Percentiles rank a stretch among this genome's conserved stretches.
Conservation (phyloP, 2,797 vertebrate species). For the Pelobates cultripes region DNA sequence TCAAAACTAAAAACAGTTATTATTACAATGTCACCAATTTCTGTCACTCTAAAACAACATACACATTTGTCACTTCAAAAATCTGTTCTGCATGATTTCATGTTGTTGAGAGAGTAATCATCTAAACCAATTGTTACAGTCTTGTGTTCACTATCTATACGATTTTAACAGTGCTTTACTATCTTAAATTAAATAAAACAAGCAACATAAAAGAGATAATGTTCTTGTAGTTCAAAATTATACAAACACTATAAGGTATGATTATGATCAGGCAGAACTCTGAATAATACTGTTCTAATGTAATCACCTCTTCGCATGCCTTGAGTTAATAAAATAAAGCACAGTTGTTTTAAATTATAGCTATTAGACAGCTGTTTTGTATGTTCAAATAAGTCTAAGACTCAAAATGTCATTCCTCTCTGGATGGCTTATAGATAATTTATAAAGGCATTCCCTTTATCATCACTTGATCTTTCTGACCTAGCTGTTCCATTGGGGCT, state of each 20-base stretch:
- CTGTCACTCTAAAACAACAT: neutral
- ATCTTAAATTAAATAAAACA: neutral
- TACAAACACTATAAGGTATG: conserved; percentile 29
- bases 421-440: conserved; percentile 43
- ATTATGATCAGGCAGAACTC: conserved; percentile 24
- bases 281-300: conserved; percentile 20
- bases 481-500: conserved; percentile 36
- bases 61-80: conserved; percentile 3
- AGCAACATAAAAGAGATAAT: neutral
- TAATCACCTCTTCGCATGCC: conserved; percentile 37
- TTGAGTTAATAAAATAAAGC: conserved; percentile 44
- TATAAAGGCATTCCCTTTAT: conserved; percentile 51
- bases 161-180: neutral
- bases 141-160: neutral
- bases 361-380: conserved; percentile 43
- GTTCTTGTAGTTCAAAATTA: conserved; percentile 10
- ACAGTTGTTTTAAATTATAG: conserved; percentile 47
- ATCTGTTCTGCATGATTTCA: conserved; percentile 15
- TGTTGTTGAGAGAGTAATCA: conserved; percentile 13
- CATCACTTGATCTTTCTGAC: conserved; percentile 51
- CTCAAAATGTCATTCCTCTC: conserved; percentile 48
- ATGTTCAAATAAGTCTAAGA: conserved; percentile 41
- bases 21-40: neutral
- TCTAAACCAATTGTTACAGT: conserved; percentile 11
- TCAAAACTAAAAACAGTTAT: neutral